Evolutionary conservation across 2,113 vertebrate species (phyloP).

Genomic region (human (Homo sapiens)): GRCh38 chr2:175058501-175059000

Average conservation of each 20-base stretch:
- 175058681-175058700: neutral
- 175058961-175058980: neutral
- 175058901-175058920: neutral
- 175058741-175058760: neutral
- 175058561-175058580: neutral
- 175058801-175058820: neutral
- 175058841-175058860: neutral
- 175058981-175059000: neutral
- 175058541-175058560: neutral
- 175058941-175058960: neutral
- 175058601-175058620: neutral
- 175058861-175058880: neutral
- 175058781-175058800: neutral
- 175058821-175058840: neutral
- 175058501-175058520: neutral
- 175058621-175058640: neutral
- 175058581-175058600: neutral
- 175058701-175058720: neutral
- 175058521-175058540: neutral
- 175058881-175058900: neutral
- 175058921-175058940: neutral
- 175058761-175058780: neutral
- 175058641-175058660: neutral
- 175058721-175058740: neutral
- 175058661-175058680: neutral